phyloP scores from a whole-genome alignment of 2,888 invertebrate species.

The Rhamnusium bicolor region DNA sequence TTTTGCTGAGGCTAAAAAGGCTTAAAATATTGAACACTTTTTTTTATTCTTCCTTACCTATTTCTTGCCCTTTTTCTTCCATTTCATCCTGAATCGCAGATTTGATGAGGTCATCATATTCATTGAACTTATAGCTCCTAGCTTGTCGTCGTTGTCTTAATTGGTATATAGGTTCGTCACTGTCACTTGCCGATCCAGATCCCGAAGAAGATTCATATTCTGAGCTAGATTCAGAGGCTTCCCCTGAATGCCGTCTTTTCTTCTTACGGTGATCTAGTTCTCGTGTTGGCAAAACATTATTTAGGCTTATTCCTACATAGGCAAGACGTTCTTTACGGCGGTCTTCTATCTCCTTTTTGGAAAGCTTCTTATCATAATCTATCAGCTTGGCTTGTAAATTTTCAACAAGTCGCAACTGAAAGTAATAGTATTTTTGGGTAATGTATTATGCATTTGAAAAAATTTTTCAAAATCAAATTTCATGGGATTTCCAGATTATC shows the following conservation, averaged over 20 bases:
- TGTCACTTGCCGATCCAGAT: conserved; percentile 68
- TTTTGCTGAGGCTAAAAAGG: too few species aligned
- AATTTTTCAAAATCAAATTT: too few species aligned
- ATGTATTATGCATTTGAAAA: not conserved
- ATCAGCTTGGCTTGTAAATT: conserved; percentile 83
- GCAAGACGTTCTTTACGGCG: conserved; percentile 80
- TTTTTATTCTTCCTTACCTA: conserved; percentile 30
- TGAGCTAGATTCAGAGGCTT: conserved; percentile 45
- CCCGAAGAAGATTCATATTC: conserved; percentile 38
- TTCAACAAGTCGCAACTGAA: conserved; percentile 73
- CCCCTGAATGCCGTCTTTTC: conserved; percentile 51
- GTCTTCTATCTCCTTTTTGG: conserved; percentile 78
- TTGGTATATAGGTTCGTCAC: conserved; percentile 87
- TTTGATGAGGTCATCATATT: conserved; percentile 96
- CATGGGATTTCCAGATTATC: too few species aligned
- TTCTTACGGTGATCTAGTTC: conserved; percentile 63
- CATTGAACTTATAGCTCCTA: conserved; percentile 89
- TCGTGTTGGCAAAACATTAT: conserved; percentile 77
- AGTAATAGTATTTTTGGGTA: conserved; percentile 4
- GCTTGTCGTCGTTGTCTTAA: conserved; percentile 86
- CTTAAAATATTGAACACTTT: too few species aligned
- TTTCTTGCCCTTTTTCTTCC: conserved; percentile 65
- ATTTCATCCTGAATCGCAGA: conserved; percentile 89
- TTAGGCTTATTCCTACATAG: conserved; percentile 83
- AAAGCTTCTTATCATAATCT: conserved; percentile 83